Conservation (phyloP, 2,888 invertebrate species). For the Galerucella nymphaeae region DNA sequence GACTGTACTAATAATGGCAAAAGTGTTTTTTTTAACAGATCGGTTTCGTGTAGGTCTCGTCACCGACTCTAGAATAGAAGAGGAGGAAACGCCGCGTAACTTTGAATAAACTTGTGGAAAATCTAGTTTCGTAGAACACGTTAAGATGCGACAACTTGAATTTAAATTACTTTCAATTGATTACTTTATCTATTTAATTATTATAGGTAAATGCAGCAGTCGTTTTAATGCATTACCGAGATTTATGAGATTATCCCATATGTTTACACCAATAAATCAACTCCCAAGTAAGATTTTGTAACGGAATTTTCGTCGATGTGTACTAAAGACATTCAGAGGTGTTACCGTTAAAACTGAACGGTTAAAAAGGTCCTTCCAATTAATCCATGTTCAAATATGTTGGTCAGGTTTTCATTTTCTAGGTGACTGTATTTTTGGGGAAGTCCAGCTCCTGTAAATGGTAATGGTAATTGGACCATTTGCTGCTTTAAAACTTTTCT, state of each 20-base stretch:
- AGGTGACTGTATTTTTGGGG: too few relatives aligned
- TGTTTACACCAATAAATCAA: slow-evolving; percentile 39
- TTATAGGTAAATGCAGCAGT: slow-evolving; percentile 53
- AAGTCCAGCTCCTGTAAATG: too few relatives aligned
- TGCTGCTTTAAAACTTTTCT: too few relatives aligned
- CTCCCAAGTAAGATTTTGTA: neutral
- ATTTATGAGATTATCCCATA: slow-evolving; percentile 47
- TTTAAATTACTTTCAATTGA: slow-evolving; percentile 58
- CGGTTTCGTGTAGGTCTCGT: slow-evolving; percentile 10
- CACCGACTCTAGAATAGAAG: neutral
- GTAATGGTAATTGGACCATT: too few relatives aligned
- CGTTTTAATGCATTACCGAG: slow-evolving; percentile 49
- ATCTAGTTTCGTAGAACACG: slow-evolving; percentile 52
- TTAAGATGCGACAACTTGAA: slow-evolving; percentile 53
- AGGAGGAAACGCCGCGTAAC: slow-evolving; percentile 18
- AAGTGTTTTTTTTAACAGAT: slow-evolving; percentile 15
- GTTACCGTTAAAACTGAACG: too few relatives aligned
- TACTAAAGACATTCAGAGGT: too few relatives aligned
- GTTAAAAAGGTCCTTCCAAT: too few relatives aligned
- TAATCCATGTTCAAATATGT: too few relatives aligned
- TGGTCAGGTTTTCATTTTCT: too few relatives aligned
- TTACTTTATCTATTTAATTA: slow-evolving; percentile 58
- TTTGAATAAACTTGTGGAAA: slow-evolving; percentile 49
- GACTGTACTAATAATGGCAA: slow-evolving; percentile 20
- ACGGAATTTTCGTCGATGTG: neutral